Evolutionary conservation across 53 echinoderm and acorn worm genomes (phyloP).

Genomic region (Astropecten irregularis): DNA sequence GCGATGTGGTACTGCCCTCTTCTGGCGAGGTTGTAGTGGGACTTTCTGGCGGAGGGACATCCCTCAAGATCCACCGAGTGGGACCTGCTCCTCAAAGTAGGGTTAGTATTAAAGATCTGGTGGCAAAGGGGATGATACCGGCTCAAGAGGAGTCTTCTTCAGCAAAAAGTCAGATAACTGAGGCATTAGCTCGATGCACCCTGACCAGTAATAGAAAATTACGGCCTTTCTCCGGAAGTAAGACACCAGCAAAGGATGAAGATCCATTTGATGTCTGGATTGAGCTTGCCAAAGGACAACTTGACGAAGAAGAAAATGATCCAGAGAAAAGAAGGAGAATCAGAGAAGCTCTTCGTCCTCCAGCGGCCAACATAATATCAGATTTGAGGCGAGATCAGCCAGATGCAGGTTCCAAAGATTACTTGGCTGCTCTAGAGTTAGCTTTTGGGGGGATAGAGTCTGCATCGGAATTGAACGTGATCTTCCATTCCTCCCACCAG

Average conservation of each 20-base stretch:
- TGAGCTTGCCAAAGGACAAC: background rate
- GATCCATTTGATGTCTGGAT: conserved; percentile 10
- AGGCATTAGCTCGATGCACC: background rate
- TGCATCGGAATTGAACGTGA: conserved; percentile 42
- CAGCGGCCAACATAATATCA: background rate
- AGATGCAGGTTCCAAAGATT: background rate
- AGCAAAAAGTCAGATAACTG: background rate
- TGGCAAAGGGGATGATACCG: background rate
- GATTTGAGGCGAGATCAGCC: conserved; percentile 21
- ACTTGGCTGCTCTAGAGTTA: background rate
- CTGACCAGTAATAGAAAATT: background rate
- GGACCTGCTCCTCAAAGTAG: background rate
- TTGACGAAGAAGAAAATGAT: conserved; percentile 1
- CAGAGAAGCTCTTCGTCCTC: conserved; percentile 21
- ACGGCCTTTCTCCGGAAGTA: conserved; percentile 10
- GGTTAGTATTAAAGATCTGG: background rate
- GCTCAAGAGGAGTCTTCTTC: background rate
- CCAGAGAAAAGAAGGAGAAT: background rate
- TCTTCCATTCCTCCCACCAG: conserved; percentile 47
- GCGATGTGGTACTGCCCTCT: background rate
- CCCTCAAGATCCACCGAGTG: background rate
- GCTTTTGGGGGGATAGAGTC: conserved; percentile 61
- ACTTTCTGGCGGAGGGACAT: background rate
- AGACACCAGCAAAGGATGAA: conserved; percentile 23
- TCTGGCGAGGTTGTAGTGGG: background rate